These are phyloP conservation scores for Heliconius hortense DNA, from an alignment of 2,888 invertebrate genomes.

Conservation along the genomic window DNA sequence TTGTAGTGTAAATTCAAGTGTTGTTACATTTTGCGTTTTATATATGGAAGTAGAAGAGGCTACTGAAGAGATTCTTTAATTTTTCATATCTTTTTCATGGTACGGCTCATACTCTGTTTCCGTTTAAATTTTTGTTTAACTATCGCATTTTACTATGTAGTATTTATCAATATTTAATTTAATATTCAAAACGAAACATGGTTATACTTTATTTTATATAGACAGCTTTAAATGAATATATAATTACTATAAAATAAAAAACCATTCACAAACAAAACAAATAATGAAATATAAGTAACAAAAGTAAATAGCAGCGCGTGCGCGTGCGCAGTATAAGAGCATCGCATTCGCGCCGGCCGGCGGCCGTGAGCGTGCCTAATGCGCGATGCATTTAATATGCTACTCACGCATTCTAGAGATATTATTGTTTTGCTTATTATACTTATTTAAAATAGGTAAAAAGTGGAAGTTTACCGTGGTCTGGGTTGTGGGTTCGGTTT, in stretches of 20 bases:
- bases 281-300: background rate
- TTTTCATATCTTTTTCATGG: background rate
- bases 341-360: constrained; percentile 36
- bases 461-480: background rate
- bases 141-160: too few species aligned
- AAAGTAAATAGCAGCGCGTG: constrained; percentile 11
- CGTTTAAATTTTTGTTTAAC: too few species aligned
- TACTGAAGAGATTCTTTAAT: background rate
- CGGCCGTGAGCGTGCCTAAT: constrained; percentile 38
- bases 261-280: background rate
- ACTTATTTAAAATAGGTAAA: constrained; percentile 2
- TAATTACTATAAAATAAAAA: background rate
- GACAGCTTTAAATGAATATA: background rate
- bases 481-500: too few species aligned
- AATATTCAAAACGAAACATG: too few species aligned
- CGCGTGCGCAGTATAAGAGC: constrained; percentile 32
- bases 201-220: background rate
- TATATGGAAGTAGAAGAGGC: background rate
- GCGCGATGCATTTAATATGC: constrained; percentile 39
- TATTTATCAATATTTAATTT: too few species aligned
- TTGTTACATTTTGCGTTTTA: background rate
- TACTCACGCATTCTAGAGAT: constrained; percentile 15
- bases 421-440: constrained; percentile 14
- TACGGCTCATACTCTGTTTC: background rate
- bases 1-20: background rate